Evolutionary conservation across 2,888 invertebrate species (phyloP), one percentile per base, ranked within the genome.

Genomic region (Acronicta aceris): DNA sequence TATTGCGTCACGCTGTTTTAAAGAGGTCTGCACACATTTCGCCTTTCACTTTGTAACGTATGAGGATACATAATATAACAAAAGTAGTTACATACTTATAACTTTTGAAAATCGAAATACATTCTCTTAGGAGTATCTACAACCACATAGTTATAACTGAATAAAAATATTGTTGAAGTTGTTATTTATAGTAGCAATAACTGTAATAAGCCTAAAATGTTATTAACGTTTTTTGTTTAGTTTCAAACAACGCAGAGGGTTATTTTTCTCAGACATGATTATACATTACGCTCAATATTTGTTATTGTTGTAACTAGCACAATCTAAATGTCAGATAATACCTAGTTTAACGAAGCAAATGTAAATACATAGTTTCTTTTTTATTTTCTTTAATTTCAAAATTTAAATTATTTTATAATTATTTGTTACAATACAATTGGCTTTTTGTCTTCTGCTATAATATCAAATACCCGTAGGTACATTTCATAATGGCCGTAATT

Each of bases 21-120:
- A 71, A 65, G 73, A 51, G 52, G 47, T 55, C 47, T 45, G 40
- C 38, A 43, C 30, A 42, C 33, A 36, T 17, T 10, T 50, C 36
- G 13, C 61, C 74, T 76, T 76, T 76, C 74, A 58, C 75, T 76
- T 59, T 54, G 30, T 41, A 45, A 64, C 54, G 51, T 43, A 59
- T 33, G 57, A 61, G 54, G 69, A 65, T 69, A 69, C 48, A 55
- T 13, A 38, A 38, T 1, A 33, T 7, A 38, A 38, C 5, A 64
- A 59, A 71, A 60, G 49, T 41, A 30, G 59, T 61, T 65, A 58
- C 54, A 21, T 21, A 21, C 2, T 2, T 40, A 12, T 15, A 33
- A 4, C 25, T 65, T 61, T 75, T 63, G 21, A 65, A 59, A 54
- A 57, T 52, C 45, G 21, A 48, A 58, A 45, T 45, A 36, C 15